Evolutionary conservation across 2,797 vertebrate species (phyloP), one percentile per base, ranked within the genome.

Genomic region (Tolypeutes matacus): DNA sequence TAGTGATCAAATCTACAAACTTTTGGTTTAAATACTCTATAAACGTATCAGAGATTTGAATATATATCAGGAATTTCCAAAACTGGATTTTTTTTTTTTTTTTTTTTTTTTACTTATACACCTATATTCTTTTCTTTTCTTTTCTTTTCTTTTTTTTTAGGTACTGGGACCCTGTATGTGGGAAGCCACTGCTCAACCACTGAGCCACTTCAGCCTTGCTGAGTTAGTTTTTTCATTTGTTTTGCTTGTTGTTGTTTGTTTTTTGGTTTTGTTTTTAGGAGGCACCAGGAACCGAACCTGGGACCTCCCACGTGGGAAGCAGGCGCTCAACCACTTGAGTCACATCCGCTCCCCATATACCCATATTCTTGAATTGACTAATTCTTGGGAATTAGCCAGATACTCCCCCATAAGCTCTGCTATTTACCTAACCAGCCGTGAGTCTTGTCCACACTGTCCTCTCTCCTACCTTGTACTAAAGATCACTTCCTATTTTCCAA

Each of bases 391-490:
- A 34, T 20, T 13, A 0, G 0, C 4, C 76, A 53, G 23, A 25
- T 60, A 12, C 17, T 23, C 15, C 17, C 17, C 56, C 11, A 0
- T 2, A 10, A 27, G 25, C 21, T 29, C 65, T 1, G 3, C 27
- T n/a, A 1, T 0, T 36, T 3, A 17, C 49, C 39, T 7, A 53
- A 29, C 9, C 70, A 20, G 12, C 25, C n/a, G 1, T 56, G 36
- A 5, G 15, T 2, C 7, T 6, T 6, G 3, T 49, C 23, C 46
- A 13, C 27, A 5, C 4, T 10, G 31, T n/a, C 42, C 42, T n/a
- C 67, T 36, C 51, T 60, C 46, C 58, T 0, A 2, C 72, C 46
- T 13, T 27, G 58, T 49, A 36, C n/a, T 36, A 36, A 51, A 75
- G 39, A 51, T 42, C 67, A 27, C 67, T 88, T 25, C 51, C 27